Percentiles rank a stretch among this genome's conserved stretches.
Evolutionary conservation across 2,888 invertebrate genomes (phyloP).

Genomic region (Apoda limacodes): DNA sequence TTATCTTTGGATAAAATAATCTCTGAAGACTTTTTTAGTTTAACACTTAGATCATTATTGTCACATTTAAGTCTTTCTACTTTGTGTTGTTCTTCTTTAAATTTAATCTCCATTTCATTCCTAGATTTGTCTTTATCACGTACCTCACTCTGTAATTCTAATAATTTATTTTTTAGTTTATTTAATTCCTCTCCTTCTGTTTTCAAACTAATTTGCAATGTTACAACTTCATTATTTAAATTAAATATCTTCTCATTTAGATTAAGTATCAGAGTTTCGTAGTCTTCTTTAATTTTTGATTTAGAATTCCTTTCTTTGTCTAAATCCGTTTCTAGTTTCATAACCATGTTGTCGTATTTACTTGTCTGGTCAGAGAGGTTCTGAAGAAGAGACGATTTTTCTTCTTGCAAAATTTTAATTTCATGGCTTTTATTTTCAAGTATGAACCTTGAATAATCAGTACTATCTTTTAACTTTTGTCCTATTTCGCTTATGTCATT

Average conservation of each 20-base stretch:
- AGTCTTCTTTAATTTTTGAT: conserved; percentile 39
- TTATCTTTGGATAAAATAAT: too few relatives aligned
- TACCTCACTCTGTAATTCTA: too few relatives aligned
- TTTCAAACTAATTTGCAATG: too few relatives aligned
- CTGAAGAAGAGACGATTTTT: conserved; percentile 42
- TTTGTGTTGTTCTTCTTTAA: too few relatives aligned
- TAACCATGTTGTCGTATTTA: conserved; percentile 36
- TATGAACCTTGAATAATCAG: conserved; percentile 29
- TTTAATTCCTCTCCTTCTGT: too few relatives aligned
- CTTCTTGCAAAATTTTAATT: conserved; percentile 47
- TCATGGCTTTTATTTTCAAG: conserved; percentile 43
- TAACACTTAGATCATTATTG: too few relatives aligned
- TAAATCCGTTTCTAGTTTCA: conserved; percentile 33
- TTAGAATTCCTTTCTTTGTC: conserved; percentile 39
- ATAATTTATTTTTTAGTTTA: too few relatives aligned
- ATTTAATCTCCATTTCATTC: too few relatives aligned
- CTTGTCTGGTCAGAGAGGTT: conserved; percentile 41
- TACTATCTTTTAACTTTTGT: conserved; percentile 38
- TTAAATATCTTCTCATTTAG: conserved; percentile 51
- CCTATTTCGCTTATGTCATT: conserved; percentile 48
- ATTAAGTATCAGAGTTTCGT: conserved; percentile 46
- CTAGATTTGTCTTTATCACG: too few relatives aligned
- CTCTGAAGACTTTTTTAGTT: too few relatives aligned
- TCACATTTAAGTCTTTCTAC: too few relatives aligned
- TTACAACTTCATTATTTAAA: conserved; percentile 53